These are phyloP conservation scores for Solea solea DNA, from an alignment of 2,113 vertebrate genomes.

Conservation along the genomic window DNA sequence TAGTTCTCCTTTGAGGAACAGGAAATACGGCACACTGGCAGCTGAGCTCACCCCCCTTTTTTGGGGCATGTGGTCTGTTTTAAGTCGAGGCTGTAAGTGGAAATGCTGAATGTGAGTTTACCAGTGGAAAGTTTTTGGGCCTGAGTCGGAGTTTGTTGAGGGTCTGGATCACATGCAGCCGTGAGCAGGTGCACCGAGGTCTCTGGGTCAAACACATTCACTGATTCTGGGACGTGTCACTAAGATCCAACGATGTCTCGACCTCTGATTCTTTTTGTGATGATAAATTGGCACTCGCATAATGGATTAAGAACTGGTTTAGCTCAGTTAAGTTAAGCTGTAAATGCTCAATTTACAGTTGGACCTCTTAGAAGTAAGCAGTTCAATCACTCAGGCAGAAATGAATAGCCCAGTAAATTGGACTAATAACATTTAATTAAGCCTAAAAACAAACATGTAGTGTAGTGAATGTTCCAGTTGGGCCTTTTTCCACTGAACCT, in stretches of 20 bases:
- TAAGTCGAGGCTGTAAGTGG: constrained; percentile 32
- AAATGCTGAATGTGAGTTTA: constrained; percentile 46
- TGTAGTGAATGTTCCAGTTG: too few relatives aligned
- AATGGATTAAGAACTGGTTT: background rate
- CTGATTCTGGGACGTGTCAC: too few relatives aligned
- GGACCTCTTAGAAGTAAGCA: background rate
- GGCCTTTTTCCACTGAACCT: background rate
- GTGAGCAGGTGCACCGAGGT: constrained; percentile 4
- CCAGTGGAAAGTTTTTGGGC: constrained; percentile 55
- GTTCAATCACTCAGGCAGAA: background rate
- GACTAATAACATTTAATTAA: background rate
- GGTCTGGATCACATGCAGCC: constrained; percentile 13
- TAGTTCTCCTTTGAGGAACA: constrained; percentile 18
- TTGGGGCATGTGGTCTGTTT: constrained; percentile 8
- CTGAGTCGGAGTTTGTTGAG: constrained; percentile 26
- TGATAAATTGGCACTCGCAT: constrained; percentile 1
- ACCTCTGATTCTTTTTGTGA: background rate
- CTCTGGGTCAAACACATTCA: background rate
- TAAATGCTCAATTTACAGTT: background rate
- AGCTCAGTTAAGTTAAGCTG: background rate
- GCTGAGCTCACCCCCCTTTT: constrained; percentile 9
- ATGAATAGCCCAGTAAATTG: background rate
- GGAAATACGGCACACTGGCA: constrained; percentile 13
- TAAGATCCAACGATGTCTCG: background rate
- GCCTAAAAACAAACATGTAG: background rate